Percentiles rank a stretch among this genome's conserved stretches.
Evolutionary conservation across 2,888 invertebrate genomes (phyloP).

Genomic region (Erebia epiphron): DNA sequence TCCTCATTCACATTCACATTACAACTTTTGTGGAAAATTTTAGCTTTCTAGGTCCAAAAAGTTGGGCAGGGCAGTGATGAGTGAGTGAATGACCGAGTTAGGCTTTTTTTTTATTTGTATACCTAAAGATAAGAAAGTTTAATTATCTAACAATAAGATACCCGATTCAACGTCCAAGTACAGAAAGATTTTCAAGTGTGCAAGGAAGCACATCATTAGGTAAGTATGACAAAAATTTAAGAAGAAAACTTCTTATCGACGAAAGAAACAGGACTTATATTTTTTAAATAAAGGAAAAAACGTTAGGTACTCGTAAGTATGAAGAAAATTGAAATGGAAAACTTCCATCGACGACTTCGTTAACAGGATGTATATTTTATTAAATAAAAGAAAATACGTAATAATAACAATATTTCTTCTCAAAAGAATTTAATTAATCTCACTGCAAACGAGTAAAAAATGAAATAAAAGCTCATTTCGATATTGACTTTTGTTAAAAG

Average conservation of each 20-base stretch:
- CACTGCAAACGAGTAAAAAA: neutral
- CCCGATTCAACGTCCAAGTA: no score
- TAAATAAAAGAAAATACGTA: neutral
- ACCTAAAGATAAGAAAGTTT: no score
- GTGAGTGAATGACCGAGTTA: no score
- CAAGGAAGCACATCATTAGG: neutral
- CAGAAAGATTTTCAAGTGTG: no score
- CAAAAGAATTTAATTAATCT: constrained; percentile 37
- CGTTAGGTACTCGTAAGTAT: neutral
- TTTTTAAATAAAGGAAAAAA: neutral
- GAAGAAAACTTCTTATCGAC: neutral
- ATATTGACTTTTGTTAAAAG: constrained; percentile 36
- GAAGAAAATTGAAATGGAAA: neutral
- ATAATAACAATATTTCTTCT: constrained; percentile 19
- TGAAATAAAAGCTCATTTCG: constrained; percentile 31
- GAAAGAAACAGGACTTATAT: no score
- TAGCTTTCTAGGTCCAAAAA: no score
- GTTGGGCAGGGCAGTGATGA: no score
- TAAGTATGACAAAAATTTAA: neutral
- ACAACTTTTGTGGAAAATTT: no score
- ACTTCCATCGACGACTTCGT: neutral
- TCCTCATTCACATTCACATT: no score
- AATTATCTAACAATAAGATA: no score
- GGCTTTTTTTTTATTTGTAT: no score
- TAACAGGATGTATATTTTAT: neutral